Evolutionary conservation across 2,888 invertebrate species (phyloP).

Genomic region (Enchytraeus crypticus): DNA sequence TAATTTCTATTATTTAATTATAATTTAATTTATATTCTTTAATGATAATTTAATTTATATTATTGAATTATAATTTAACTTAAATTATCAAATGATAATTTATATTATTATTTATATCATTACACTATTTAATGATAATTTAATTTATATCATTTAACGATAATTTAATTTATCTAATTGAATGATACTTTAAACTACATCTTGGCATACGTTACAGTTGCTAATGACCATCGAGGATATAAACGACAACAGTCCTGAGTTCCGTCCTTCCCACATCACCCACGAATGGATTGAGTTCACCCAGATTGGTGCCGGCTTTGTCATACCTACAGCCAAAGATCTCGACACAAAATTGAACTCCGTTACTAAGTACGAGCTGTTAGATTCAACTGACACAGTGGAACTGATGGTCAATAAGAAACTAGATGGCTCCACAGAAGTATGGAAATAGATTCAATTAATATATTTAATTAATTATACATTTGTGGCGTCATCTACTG

Average conservation of each 20-base stretch:
- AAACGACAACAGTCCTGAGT: slow-evolving; percentile 27
- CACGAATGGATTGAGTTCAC: slow-evolving; percentile 13
- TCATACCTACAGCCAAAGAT: slow-evolving; percentile 13
- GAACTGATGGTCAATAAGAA: slow-evolving; percentile 12
- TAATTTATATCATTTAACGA: too few species aligned
- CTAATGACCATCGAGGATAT: slow-evolving; percentile 22
- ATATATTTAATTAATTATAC: neutral
- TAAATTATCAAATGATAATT: too few species aligned
- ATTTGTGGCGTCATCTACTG: neutral
- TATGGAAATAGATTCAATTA: slow-evolving; percentile 5
- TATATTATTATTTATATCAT: too few species aligned
- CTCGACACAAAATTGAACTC: slow-evolving; percentile 11
- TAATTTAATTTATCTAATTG: too few species aligned
- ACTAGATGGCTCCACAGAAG: slow-evolving; percentile 42
- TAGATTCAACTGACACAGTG: slow-evolving; percentile 1
- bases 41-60: too few species aligned
- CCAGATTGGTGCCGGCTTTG: neutral
- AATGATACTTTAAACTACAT: too few species aligned
- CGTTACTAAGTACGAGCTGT: slow-evolving; percentile 14
- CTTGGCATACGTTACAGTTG: too few species aligned
- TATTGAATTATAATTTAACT: too few species aligned
- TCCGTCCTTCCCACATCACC: slow-evolving; percentile 7
- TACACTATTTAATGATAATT: too few species aligned
- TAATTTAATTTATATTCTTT: too few species aligned
- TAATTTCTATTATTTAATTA: too few species aligned